Conservation (phyloP, 2,888 invertebrate species). For the Sepiola atlantica region DNA sequence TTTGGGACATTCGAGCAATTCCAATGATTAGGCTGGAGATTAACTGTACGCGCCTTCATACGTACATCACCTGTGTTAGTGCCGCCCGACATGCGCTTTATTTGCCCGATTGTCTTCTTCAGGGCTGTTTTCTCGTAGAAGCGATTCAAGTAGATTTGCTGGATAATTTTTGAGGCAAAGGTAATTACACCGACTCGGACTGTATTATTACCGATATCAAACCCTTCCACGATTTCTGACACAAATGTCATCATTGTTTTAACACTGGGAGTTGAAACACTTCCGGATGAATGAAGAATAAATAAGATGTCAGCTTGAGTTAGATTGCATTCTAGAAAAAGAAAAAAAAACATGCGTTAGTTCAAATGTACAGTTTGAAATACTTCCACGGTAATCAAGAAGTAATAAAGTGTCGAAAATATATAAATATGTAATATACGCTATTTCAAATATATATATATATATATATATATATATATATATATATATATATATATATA, state of each 20-base stretch:
- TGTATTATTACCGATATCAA: slow-evolving; percentile 60
- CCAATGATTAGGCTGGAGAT: slow-evolving; percentile 58
- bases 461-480: too few relatives aligned
- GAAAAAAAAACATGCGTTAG: too few relatives aligned
- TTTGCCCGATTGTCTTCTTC: slow-evolving; percentile 61
- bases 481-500: too few relatives aligned
- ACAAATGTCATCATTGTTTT: slow-evolving; percentile 62
- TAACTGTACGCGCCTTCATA: slow-evolving; percentile 51
- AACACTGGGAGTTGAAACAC: slow-evolving; percentile 61
- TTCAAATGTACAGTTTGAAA: too few relatives aligned
- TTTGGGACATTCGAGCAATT: slow-evolving; percentile 62
- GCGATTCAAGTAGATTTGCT: slow-evolving; percentile 64
- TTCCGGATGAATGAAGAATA: slow-evolving; percentile 61
- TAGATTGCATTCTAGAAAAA: slow-evolving; percentile 54
- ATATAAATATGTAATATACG: too few relatives aligned
- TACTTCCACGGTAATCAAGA: too few relatives aligned
- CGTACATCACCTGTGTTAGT: slow-evolving; percentile 60
- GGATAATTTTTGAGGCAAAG: slow-evolving; percentile 58
- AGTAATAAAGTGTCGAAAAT: too few relatives aligned
- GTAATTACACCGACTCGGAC: slow-evolving; percentile 61
- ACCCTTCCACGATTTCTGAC: slow-evolving; percentile 59
- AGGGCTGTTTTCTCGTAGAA: slow-evolving; percentile 56
- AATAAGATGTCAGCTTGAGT: slow-evolving; percentile 63
- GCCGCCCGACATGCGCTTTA: slow-evolving; percentile 56
- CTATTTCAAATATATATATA: too few relatives aligned